These are phyloP conservation scores for Lepeophtheirus salmonis DNA, from an alignment of 1,140 invertebrate genomes.

Conservation along the genomic window DNA sequence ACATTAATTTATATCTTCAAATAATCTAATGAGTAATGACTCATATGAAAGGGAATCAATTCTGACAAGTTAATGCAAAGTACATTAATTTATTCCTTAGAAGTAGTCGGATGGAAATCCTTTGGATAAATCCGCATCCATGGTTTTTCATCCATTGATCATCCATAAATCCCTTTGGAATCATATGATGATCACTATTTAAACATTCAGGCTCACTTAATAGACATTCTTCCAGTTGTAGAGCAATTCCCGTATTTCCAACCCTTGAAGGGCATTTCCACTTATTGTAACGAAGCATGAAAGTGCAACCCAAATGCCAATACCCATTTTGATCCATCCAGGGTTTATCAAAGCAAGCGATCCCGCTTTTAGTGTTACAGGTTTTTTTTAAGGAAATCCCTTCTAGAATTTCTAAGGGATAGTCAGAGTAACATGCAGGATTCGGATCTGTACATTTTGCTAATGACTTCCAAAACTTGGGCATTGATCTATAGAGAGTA, in stretches of 20 bases:
- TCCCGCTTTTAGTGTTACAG: neutral
- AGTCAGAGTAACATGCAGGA: neutral
- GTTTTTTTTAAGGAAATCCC: neutral
- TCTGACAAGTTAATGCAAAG: too few relatives aligned
- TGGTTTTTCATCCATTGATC: neutral
- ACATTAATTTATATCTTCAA: too few relatives aligned
- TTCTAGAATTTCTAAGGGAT: neutral
- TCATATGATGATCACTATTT: neutral
- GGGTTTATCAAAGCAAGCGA: neutral
- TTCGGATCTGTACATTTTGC: neutral
- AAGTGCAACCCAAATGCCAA: neutral
- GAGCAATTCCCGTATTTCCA: neutral
- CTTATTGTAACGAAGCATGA: neutral
- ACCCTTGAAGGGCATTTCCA: neutral
- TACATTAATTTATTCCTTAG: too few relatives aligned
- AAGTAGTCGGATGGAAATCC: too few relatives aligned
- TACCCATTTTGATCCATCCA: neutral
- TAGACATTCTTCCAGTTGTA: neutral
- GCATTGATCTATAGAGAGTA: neutral
- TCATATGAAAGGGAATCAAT: too few relatives aligned
- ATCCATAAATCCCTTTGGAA: neutral
- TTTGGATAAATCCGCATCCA: too few relatives aligned
- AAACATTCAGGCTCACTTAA: neutral
- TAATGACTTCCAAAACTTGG: neutral
- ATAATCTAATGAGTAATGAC: too few relatives aligned